Conservation (phyloP, 2,113 vertebrate genomes). For the Cephalophus harveyi region DNA sequence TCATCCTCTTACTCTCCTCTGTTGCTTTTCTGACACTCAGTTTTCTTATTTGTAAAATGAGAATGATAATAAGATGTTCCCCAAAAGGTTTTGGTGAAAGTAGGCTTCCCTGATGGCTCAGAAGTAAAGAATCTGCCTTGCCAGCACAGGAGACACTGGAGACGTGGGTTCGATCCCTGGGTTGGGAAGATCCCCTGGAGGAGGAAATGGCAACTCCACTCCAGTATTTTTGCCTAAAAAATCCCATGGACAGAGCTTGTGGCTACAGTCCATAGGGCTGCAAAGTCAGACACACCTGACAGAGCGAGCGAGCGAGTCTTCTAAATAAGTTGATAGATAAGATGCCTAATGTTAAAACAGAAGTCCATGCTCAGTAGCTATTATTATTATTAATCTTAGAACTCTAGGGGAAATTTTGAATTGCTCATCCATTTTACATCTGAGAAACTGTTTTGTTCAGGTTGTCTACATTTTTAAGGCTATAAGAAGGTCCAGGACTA, state of each 20-base stretch:
- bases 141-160: not conserved
- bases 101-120: not conserved
- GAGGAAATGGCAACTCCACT: not conserved
- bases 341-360: not conserved
- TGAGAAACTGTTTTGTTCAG: not conserved
- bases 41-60: not conserved
- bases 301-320: rapidly evolving
- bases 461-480: too few species aligned
- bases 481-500: not conserved
- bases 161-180: not conserved
- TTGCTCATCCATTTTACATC: not conserved
- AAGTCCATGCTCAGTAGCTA: not conserved
- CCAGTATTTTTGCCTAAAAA: not conserved
- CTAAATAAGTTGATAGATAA: not conserved
- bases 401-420: not conserved
- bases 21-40: not conserved
- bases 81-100: not conserved
- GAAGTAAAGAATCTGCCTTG: not conserved
- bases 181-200: not conserved
- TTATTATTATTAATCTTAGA: not conserved
- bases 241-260: not conserved
- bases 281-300: not conserved
- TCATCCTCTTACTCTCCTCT: not conserved
- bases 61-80: not conserved
- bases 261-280: not conserved